Conservation (phyloP, 2,113 vertebrate genomes). For the Baryphthengus martii region DNA sequence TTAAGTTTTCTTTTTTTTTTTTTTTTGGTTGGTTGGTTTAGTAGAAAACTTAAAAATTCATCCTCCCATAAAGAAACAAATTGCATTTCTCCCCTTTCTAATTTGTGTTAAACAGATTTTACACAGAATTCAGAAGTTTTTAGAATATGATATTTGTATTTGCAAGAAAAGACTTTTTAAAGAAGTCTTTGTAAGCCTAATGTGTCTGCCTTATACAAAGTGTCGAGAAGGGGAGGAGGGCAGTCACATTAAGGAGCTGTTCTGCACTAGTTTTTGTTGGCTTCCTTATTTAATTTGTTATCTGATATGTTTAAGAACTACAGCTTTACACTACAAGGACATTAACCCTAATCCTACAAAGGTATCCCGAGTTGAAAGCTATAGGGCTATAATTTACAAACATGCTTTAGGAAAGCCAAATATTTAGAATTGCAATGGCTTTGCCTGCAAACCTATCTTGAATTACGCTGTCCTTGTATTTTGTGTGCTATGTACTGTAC, state of each 20-base stretch:
- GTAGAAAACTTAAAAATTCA: background rate
- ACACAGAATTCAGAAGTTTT: background rate
- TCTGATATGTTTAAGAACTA: background rate
- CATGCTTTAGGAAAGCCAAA: background rate
- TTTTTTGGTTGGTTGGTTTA: background rate
- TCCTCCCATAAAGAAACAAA: background rate
- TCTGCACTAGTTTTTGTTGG: background rate
- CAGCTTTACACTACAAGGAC: background rate
- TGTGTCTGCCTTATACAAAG: background rate
- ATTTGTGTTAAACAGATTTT: background rate
- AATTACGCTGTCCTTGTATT: background rate
- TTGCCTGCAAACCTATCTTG: background rate
- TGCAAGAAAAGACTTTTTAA: background rate
- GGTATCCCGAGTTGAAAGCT: background rate
- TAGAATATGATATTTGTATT: background rate
- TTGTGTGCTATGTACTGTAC: rapidly evolving
- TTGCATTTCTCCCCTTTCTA: background rate
- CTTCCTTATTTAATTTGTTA: conserved; percentile 22
- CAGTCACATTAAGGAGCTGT: background rate
- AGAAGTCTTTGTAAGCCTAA: background rate
- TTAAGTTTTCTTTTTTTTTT: background rate
- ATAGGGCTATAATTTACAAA: background rate
- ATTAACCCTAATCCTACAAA: background rate
- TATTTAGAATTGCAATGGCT: background rate
- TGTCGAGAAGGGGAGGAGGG: background rate